Evolutionary conservation across 2,797 vertebrate genomes (phyloP).

Genomic region (Kryptopterus vitreolus): DNA sequence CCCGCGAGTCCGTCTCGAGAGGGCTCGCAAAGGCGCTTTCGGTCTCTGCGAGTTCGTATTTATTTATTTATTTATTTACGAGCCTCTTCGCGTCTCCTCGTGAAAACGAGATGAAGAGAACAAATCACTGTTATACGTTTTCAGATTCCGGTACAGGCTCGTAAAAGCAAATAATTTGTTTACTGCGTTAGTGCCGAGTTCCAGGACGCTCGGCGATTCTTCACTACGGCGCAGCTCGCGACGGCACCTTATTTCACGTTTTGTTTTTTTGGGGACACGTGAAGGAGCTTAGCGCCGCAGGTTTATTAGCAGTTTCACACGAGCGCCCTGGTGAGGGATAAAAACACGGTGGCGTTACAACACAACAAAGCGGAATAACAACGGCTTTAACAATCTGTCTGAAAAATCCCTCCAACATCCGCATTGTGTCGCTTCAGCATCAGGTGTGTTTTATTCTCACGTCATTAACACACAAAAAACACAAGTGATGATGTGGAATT

Average conservation of each 20-base stretch:
- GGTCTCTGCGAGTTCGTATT: slow-evolving; percentile 19
- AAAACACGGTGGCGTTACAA: not conserved
- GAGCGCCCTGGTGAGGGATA: not conserved
- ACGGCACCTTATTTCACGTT: not conserved
- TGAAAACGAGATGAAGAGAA: slow-evolving; percentile 36
- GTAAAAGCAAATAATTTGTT: slow-evolving; percentile 35
- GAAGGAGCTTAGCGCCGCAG: not conserved
- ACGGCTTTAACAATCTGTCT: not conserved
- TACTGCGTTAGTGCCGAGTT: slow-evolving; percentile 24
- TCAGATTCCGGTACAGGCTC: slow-evolving; percentile 30
- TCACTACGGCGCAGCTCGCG: not conserved
- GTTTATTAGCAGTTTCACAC: not conserved
- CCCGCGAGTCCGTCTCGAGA: not conserved
- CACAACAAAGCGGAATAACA: too few relatives aligned
- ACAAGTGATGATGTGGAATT: not conserved
- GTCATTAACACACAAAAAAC: too few relatives aligned
- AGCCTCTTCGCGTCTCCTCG: slow-evolving; percentile 3
- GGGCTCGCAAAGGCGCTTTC: not conserved
- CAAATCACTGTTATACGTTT: slow-evolving; percentile 32
- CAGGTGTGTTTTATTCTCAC: too few relatives aligned
- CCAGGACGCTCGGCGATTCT: not conserved
- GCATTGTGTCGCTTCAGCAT: too few relatives aligned
- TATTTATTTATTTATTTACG: too few relatives aligned
- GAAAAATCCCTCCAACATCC: not conserved
- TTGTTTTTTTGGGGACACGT: not conserved